phyloP scores from a whole-genome alignment of 2,797 vertebrate genomes.

The Enteromius trimaculatus region DNA sequence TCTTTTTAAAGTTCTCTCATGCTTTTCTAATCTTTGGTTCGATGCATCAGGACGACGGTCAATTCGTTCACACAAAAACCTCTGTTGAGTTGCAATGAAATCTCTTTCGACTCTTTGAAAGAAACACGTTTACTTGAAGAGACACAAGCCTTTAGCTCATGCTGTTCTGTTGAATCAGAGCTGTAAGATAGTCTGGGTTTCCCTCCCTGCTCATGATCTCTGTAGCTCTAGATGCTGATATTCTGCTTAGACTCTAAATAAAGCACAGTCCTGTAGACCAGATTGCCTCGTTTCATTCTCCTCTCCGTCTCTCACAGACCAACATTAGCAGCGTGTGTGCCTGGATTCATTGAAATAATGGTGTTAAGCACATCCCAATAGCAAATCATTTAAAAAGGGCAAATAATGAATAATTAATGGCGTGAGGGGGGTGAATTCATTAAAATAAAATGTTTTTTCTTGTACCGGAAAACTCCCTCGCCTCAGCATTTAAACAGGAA shows the following conservation, averaged over 20 bases:
- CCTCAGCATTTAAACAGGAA: background rate
- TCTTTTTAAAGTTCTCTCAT: constrained; percentile 54
- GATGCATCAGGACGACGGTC: background rate
- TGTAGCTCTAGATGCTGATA: constrained; percentile 89
- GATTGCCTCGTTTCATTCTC: constrained; percentile 65
- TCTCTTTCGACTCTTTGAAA: constrained; percentile 67
- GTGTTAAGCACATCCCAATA: constrained; percentile 78
- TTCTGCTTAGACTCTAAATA: constrained; percentile 88
- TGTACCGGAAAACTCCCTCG: background rate
- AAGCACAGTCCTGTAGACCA: constrained; percentile 88
- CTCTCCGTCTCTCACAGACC: constrained; percentile 60
- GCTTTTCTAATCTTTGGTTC: constrained; percentile 58
- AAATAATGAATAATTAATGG: constrained; percentile 84
- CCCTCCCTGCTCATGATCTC: constrained; percentile 84
- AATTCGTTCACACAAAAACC: constrained; percentile 35
- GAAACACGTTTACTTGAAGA: constrained; percentile 69
- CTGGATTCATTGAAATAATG: constrained; percentile 82
- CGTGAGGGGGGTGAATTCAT: constrained; percentile 76
- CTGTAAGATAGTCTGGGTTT: constrained; percentile 80
- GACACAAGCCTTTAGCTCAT: constrained; percentile 42
- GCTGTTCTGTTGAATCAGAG: constrained; percentile 74
- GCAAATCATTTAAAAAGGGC: constrained; percentile 81
- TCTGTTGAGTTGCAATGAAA: constrained; percentile 62
- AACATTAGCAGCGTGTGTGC: constrained; percentile 75
- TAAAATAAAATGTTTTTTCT: constrained; percentile 63